Base-by-base conservation (phyloP, 2,888 invertebrate genomes). In the Muschampia plurimacula region DNA sequence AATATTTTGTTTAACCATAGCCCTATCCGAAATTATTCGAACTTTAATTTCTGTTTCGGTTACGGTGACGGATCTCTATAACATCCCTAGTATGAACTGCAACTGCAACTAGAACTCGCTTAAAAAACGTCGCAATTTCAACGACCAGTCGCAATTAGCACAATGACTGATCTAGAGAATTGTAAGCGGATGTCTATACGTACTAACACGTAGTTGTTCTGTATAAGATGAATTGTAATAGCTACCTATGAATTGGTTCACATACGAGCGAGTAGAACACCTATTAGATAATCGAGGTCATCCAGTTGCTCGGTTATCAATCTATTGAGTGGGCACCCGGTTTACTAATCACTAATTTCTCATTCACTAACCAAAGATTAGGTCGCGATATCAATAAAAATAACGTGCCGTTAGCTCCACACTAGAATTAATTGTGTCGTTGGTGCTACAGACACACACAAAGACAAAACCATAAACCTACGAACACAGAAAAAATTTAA, bases 231-330 rank as follows among this genome's bases (percentile, higher is more conserved):
- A 63, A 69, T 63, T 55, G 64, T 32, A 36, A 41, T 65, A 36
- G 15, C 52, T 52, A 52, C 15, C 49, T 49, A 49, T 7, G 65
- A 71, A 71, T 71, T 65, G 64, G 69, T 64, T 15, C 70, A 66
- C 70, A 59, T 59, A 66, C 65, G 65, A 60, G 46, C 65, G 49
- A 71, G 55, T 44, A 62, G n/a, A 41, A 64, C 63, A 72, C 75
- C 69, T 74, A 75, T 77, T 78, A 77, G 75, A 77, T 70, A 72
- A 74, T 63, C 77, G 75, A 78, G 78, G 78, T 67, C 76, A 69
- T 41, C 77, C 67, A 72, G 75, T 74, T 28, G 32, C 59, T 69
- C 13, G 62, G 64, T 66, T 75, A 66, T 52, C 69, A 41, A 72
- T 65, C 59, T 46, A 57, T 72, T 63, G 67, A 74, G 66, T 69